Percentiles rank a stretch among this genome's conserved stretches.
Evolutionary conservation across 2,888 invertebrate genomes (phyloP).

Genomic region (Lordiphosa fenestrarum): DNA sequence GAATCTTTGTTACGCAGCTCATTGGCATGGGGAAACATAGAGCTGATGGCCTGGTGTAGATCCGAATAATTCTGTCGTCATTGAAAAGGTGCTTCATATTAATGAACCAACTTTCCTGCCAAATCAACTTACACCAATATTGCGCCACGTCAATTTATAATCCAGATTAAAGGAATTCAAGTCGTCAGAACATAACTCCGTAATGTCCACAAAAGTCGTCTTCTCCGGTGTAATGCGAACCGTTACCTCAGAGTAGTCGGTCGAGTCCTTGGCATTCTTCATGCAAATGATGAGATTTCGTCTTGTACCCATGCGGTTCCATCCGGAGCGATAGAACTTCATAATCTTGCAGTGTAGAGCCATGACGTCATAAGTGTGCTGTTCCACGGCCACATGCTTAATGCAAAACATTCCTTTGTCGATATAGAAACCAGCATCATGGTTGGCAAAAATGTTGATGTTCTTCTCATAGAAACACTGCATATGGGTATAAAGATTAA

Average conservation of each 20-base stretch:
- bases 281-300: slow-evolving; percentile 69
- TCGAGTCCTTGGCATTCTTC: slow-evolving; percentile 51
- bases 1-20: slow-evolving; percentile 12
- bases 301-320: slow-evolving; percentile 76
- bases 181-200: slow-evolving; percentile 70
- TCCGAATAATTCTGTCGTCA: slow-evolving; percentile 63
- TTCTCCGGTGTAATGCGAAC: slow-evolving; percentile 72
- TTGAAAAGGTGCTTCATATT: not conserved
- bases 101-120: too few relatives aligned
- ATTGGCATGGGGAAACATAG: slow-evolving; percentile 11
- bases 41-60: slow-evolving; percentile 58
- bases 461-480: slow-evolving; percentile 63
- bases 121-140: slow-evolving; percentile 64
- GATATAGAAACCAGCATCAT: slow-evolving; percentile 75
- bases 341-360: slow-evolving; percentile 65
- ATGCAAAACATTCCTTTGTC: slow-evolving; percentile 72
- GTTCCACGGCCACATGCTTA: slow-evolving; percentile 72
- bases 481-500: not conserved
- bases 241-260: slow-evolving; percentile 50
- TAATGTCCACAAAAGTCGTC: slow-evolving; percentile 70
- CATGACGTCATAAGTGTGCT: slow-evolving; percentile 74
- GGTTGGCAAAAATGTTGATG: slow-evolving; percentile 76
- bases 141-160: slow-evolving; percentile 73
- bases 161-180: slow-evolving; percentile 58
- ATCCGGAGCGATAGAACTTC: slow-evolving; percentile 67